These are phyloP conservation scores for Perdix hodgsoniae DNA, from an alignment of 2,797 vertebrate genomes.

Conservation along the genomic window DNA sequence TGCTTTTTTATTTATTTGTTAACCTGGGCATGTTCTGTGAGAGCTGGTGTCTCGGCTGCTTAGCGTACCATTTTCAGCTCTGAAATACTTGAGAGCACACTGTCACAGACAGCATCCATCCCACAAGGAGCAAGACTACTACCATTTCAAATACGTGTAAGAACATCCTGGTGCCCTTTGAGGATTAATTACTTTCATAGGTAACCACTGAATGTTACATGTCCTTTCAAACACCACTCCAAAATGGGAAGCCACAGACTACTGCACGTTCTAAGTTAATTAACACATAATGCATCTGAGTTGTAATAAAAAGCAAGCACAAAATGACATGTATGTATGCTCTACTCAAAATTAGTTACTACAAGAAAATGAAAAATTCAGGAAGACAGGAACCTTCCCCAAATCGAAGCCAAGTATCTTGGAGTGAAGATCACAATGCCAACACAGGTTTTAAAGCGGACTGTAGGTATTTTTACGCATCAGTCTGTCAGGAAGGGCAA, in stretches of 20 bases:
- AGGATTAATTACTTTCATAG: neutral
- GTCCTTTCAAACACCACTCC: neutral
- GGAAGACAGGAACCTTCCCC: neutral
- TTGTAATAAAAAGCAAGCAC: neutral
- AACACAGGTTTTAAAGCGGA: neutral
- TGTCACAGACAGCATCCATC: neutral
- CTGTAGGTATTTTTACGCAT: neutral
- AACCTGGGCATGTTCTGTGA: slow-evolving; percentile 9
- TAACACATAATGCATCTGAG: neutral
- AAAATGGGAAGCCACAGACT: neutral
- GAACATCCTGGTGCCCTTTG: neutral
- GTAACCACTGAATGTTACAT: neutral
- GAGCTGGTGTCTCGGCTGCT: neutral
- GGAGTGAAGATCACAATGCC: neutral
- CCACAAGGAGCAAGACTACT: neutral
- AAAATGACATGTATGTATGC: fast-evolving
- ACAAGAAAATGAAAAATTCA: neutral
- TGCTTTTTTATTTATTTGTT: neutral
- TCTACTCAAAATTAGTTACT: neutral
- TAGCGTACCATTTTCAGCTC: neutral
- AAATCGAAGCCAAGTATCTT: neutral
- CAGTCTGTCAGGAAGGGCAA: neutral
- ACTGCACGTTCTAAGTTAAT: neutral
- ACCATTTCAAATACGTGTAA: neutral
- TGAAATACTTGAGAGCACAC: slow-evolving; percentile 25